phyloP scores from a whole-genome alignment of 2,113 vertebrate species.

The Onychostoma macrolepis region DNA sequence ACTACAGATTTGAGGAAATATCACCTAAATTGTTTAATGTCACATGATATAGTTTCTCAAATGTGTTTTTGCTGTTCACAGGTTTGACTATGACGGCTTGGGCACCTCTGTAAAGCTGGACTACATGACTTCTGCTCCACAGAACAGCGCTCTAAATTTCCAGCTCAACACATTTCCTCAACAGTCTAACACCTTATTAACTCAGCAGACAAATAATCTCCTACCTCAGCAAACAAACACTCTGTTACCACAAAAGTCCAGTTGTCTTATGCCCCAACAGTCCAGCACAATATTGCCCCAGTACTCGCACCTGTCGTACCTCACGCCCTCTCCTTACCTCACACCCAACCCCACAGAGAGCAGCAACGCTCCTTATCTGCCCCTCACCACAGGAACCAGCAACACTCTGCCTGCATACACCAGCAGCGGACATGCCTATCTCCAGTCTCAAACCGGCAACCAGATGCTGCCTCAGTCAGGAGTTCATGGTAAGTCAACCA shows the following conservation, averaged over 20 bases:
- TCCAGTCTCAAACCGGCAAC: conserved; percentile 69
- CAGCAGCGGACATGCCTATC: conserved; percentile 67
- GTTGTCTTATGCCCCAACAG: conserved; percentile 44
- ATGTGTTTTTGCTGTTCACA: conserved; percentile 13
- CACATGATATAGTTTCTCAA: background rate
- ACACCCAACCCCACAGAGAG: conserved; percentile 72
- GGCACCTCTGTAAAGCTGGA: conserved; percentile 62
- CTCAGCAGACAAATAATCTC: conserved; percentile 55
- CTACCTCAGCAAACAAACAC: conserved; percentile 57
- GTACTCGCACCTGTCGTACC: conserved; percentile 72
- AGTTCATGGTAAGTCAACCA: conserved; percentile 51
- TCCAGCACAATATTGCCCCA: conserved; percentile 59
- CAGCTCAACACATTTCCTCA: conserved; percentile 63
- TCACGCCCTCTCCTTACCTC: conserved; percentile 73
- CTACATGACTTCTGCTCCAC: conserved; percentile 71
- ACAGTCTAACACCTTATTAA: conserved; percentile 26
- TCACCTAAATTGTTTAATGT: background rate
- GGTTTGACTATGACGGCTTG: conserved; percentile 73
- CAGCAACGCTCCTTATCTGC: conserved; percentile 71
- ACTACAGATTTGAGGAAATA: background rate
- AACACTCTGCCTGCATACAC: conserved; percentile 70
- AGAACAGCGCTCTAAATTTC: conserved; percentile 66
- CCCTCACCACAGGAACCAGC: conserved; percentile 67
- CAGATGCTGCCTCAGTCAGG: conserved; percentile 77
- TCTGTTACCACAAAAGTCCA: conserved; percentile 34